Conservation (phyloP, 2,797 vertebrate genomes). For the Buphagus erythrorhynchus region DNA sequence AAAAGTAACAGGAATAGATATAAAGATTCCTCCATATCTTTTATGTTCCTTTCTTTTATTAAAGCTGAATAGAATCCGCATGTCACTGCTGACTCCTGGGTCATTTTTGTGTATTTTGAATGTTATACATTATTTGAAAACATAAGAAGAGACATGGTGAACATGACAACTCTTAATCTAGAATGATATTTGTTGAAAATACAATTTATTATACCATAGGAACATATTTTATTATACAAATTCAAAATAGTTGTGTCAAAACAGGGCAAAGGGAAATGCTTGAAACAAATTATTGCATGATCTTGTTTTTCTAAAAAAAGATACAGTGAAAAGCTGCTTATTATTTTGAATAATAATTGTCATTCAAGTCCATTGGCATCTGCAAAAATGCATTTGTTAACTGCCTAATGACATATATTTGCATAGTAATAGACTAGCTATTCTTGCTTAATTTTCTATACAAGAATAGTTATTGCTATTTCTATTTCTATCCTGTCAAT, state of each 20-base stretch:
- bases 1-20: not conserved
- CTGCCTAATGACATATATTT: slow-evolving; percentile 75
- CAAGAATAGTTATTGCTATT: slow-evolving; percentile 58
- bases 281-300: slow-evolving; percentile 37
- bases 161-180: not conserved
- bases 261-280: slow-evolving; percentile 12
- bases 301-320: slow-evolving; percentile 51
- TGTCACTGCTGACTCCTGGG: not conserved
- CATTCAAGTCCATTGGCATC: slow-evolving; percentile 52
- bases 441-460: slow-evolving; percentile 60
- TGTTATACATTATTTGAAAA: not conserved
- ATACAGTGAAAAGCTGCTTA: slow-evolving; percentile 24
- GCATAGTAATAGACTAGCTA: slow-evolving; percentile 67
- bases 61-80: not conserved
- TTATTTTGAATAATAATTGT: slow-evolving; percentile 55
- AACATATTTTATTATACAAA: not conserved
- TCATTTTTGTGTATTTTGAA: not conserved
- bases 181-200: not conserved
- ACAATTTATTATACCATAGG: not conserved
- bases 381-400: slow-evolving; percentile 66
- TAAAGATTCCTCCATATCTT: not conserved
- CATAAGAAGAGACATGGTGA: not conserved
- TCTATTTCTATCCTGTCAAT: slow-evolving; percentile 33
- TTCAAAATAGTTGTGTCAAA: slow-evolving; percentile 2
- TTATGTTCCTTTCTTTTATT: not conserved